Conservation (phyloP, 2,797 vertebrate genomes). For the Meriones psammophilus region DNA sequence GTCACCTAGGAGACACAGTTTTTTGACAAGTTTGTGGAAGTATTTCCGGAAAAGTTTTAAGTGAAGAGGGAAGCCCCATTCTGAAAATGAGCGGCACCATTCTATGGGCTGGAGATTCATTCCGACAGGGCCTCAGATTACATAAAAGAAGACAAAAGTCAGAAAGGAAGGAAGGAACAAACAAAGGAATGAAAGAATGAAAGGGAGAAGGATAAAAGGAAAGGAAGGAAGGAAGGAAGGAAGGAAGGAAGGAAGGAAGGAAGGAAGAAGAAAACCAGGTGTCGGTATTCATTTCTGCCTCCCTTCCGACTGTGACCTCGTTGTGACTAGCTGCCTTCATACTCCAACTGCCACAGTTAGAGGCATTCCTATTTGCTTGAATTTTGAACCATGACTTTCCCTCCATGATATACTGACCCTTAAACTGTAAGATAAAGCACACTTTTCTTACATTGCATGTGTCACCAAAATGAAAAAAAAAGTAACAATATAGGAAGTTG, state of each 20-base stretch:
- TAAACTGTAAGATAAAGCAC: background rate
- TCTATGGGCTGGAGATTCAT: background rate
- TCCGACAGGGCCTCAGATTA: background rate
- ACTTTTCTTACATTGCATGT: background rate
- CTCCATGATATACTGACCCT: background rate
- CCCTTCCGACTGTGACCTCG: background rate
- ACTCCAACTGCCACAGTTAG: background rate
- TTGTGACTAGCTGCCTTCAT: background rate
- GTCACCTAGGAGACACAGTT: background rate
- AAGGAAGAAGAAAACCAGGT: no score
- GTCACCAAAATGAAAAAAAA: background rate
- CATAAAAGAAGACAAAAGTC: no score
- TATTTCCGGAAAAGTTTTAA: background rate
- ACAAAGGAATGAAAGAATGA: background rate
- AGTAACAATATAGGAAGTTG: background rate
- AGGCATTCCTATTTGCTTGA: no score
- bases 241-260: no score
- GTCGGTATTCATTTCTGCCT: background rate
- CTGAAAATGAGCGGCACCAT: background rate
- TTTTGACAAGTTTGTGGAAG: background rate
- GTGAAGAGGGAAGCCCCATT: no score
- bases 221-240: background rate
- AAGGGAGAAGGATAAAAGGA: background rate
- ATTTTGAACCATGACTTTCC: background rate
- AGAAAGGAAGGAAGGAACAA: background rate